Evolutionary conservation across 2,888 invertebrate genomes (phyloP).

Genomic region (Netelia fuscicornis): DNA sequence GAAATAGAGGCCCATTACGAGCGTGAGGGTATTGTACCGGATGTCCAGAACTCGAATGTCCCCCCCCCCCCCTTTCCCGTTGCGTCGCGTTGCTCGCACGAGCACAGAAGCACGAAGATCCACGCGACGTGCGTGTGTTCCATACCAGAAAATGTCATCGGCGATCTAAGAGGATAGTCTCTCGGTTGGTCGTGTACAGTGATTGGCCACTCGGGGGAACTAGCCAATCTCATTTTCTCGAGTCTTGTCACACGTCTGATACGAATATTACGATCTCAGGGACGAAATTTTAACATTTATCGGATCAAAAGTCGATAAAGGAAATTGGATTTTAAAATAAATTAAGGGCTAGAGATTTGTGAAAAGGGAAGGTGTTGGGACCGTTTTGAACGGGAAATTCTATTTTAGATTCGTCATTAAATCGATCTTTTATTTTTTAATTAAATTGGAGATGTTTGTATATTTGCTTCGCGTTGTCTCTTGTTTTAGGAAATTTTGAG

Average conservation of each 20-base stretch:
- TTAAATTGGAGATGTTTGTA: constrained; percentile 13
- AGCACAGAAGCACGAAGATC: constrained; percentile 26
- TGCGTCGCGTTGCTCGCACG: constrained; percentile 54
- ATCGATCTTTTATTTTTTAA: too few species aligned
- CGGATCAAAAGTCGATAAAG: too few species aligned
- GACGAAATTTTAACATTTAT: too few species aligned
- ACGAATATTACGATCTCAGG: too few species aligned
- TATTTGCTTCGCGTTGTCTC: constrained; percentile 53
- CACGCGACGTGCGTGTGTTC: constrained; percentile 38
- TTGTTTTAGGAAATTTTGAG: constrained; percentile 5
- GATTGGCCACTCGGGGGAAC: constrained; percentile 21
- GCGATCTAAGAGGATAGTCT: neutral
- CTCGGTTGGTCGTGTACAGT: constrained; percentile 5
- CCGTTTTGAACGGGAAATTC: too few species aligned
- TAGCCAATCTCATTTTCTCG: neutral
- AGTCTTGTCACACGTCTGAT: too few species aligned
- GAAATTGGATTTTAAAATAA: too few species aligned
- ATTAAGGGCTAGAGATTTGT: too few species aligned
- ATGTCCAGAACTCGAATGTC: constrained; percentile 79
- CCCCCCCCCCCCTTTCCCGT: constrained; percentile 27
- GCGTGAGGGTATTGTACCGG: constrained; percentile 82
- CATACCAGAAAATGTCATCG: constrained; percentile 22
- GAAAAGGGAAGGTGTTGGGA: too few species aligned
- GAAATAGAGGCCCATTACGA: constrained; percentile 82
- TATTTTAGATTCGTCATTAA: too few species aligned